Base-by-base conservation (phyloP, 2,113 vertebrate species). In the Porphyrio hochstetteri region DNA sequence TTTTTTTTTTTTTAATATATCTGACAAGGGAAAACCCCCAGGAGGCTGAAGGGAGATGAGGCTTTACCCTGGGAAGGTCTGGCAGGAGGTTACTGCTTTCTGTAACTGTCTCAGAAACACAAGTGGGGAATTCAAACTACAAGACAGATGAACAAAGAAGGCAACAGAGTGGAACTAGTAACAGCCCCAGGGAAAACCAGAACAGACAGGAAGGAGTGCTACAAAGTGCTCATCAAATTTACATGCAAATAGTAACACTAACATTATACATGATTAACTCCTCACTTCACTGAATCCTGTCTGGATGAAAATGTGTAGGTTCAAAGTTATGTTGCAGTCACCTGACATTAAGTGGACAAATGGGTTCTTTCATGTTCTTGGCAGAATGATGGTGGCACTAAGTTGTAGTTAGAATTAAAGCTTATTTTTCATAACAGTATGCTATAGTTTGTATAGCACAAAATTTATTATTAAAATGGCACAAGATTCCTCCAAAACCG, bases 111-210 rank as follows among this genome's bases (percentile, higher is more conserved):
- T 95, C 75, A 63, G 67, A 90, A 90, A 77, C 65, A 67, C 40
- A 88, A 93, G 88, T 77, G 64, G 46, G 59, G 65, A 88, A 93
- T 95, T 92, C 82, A 91, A 64, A 88, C 56, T 88, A 70, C 69
- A 92, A 96, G 86, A 81, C 61, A 89, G 67, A 94, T 53, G 80
- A 96, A 97, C 93, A 95, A 89, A 94, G 83, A 83, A 63, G 36
- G 88, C 83, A 95, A 88, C 85, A 92, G 88, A 78, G 83, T 95
- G 95, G 90, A 95, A 90, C 80, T 82, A 85, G 82, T 56, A 91
- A 72, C 40, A 82, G 92, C 75, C 75, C 28, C 35, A 59, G 71
- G 80, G 85, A 88, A 95, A 94, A 95, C 31, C 76, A 88, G 94
- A 91, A 77, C 67, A 87, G 88, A 90, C 48, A 85, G 74, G 71